Base-by-base conservation (phyloP, 2,888 invertebrate species). In the Carpatolechia fugitivella region DNA sequence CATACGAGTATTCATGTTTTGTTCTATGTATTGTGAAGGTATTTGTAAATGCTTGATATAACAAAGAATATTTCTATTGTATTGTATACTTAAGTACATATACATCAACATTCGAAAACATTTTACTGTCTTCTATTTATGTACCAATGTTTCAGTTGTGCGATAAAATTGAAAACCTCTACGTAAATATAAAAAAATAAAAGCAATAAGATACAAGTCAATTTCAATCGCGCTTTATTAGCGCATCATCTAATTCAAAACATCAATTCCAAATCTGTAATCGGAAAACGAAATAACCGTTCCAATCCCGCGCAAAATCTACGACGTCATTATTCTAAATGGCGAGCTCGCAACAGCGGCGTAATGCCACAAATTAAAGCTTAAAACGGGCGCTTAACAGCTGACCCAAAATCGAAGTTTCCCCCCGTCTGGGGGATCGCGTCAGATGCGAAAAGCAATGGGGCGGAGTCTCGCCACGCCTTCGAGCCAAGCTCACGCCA, bases 351-450 rank as follows among this genome's bases (percentile, higher is more conserved):
- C 76, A 72, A 72, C 76, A 76, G 76, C 82, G 69, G 68, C 73
- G 77, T 87, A 86, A 88, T 86, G 80, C 89, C 89, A 89, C 89
- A 89, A 89, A 89, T 89, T 89, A 89, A 89, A 89, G 89, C 89
- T 89, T 89, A 89, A 89, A 89, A 81, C 85, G 88, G 83, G 76
- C 84, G 87, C 82, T 89, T 89, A 89, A 87, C 89, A 87, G 86
- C 88, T 89, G 88, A 89, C 89, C 88, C 89, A 89, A 84, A 86
- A 88, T 86, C 86, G 85, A 86, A 80, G 70, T 72, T 66, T 72
- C 82, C 78, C 84, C 78, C 78, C 64, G 70, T 68, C 70, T 72
- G 72, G 74, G 76, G 72, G 59, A 59, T 60, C 58, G 64, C 64
- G 73, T 81, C 82, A 82, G 80, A 82, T 60, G 74, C 80, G 82